A percentile compares a stretch with the other conserved stretches of the same genome.
Evolutionary conservation across 2,888 invertebrate species (phyloP).

Genomic region (Parnassius orleans): DNA sequence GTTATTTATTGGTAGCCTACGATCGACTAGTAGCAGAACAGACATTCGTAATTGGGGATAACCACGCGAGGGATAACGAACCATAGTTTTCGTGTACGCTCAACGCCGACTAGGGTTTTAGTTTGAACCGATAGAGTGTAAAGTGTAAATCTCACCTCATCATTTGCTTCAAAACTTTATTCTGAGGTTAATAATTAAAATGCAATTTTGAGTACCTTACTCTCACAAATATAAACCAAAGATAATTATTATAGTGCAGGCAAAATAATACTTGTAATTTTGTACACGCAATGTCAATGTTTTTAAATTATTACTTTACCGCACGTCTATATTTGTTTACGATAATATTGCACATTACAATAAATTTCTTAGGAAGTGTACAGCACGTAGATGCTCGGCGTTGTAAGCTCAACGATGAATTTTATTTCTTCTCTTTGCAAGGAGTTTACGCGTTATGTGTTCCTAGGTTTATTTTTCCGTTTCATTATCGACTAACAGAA

Average conservation of each 20-base stretch:
- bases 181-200: background rate
- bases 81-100: slow-evolving; percentile 54
- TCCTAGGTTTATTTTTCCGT: slow-evolving; percentile 44
- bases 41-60: slow-evolving; percentile 68
- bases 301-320: slow-evolving; percentile 16
- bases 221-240: background rate
- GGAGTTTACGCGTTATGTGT: slow-evolving; percentile 53
- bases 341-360: slow-evolving; percentile 51
- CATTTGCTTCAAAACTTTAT: background rate
- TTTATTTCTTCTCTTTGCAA: slow-evolving; percentile 56
- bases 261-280: background rate
- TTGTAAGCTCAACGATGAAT: slow-evolving; percentile 45
- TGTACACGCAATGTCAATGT: slow-evolving; percentile 1
- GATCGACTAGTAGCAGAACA: slow-evolving; percentile 63
- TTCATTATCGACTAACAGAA: slow-evolving; percentile 38
- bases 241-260: too few species aligned
- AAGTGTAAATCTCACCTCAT: background rate
- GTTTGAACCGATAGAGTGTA: background rate
- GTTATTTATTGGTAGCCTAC: slow-evolving; percentile 68
- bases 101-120: slow-evolving; percentile 29
- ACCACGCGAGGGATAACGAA: too few species aligned
- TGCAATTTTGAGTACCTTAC: background rate
- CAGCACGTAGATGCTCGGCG: slow-evolving; percentile 39
- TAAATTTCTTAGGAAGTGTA: slow-evolving; percentile 48
- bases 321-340: slow-evolving; percentile 36